Evolutionary conservation across 2,888 invertebrate species (phyloP), one percentile per base, ranked within the genome.

Genomic region (Yponomeuta malinellus): DNA sequence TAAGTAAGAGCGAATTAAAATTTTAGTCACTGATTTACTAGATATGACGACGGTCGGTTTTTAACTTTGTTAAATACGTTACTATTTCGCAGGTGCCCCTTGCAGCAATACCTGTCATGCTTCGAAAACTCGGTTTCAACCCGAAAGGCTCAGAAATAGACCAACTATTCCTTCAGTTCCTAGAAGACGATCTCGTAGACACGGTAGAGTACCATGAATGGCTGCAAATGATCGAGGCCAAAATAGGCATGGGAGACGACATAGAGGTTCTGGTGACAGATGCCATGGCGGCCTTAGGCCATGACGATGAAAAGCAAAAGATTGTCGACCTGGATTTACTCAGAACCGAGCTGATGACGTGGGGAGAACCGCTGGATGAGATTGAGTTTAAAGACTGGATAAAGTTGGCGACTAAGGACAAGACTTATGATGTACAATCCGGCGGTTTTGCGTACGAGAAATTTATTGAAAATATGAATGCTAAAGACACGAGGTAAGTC

Each of bases 381-480:
- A 78, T 83, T 12, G 92, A 92, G 75, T 90, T 90, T 69, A 77
- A 80, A 2, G 90, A 90, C 72, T 89, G 84, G 83, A 72, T 85
- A 3, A 83, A 78, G 78, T 64, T 89, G 5, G 84, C 89, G 0
- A 75, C 75, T 0, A 91, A 83, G 77, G 88, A 91, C 63, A 90
- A 89, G 74, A 84, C 86, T 0, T 85, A 81, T 15, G 83, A 85
- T 72, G 63, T 77, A 1, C 83, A 86, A 77, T 83, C 84, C 10
- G 86, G 87, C 0, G 73, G 73, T 0, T 82, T 92, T 48, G 76
- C 78, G 33, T 89, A 90, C 69, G 78, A 78, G 0, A 89, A 88
- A 75, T 92, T 91, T 76, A 81, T 92, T 23, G 92, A 92, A 69
- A 86, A 85, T 70, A 89, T 92, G 89, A 92, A 91, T 71, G 77